Base-by-base conservation (phyloP, 2,113 vertebrate species). In the Larimichthys polyactis region DNA sequence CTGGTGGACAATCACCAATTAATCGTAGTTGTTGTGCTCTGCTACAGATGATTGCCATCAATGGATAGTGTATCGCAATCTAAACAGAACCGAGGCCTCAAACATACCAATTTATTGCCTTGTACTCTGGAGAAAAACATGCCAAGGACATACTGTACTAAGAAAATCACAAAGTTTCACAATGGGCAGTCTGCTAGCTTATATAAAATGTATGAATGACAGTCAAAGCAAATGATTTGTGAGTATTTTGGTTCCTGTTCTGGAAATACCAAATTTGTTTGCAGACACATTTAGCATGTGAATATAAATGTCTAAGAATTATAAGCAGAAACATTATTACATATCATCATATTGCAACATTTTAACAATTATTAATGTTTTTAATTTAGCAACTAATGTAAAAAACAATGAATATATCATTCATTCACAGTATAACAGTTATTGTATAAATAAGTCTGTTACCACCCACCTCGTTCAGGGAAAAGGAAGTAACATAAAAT, bases 1-100 rank as follows among this genome's bases (percentile, higher is more conserved):
- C 54, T 87, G 81, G 90, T 87, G 79, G 82, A 86, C 88, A 93
- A 92, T 89, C 79, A 83, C 84, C 90, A 91, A 89, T 92, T 87
- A 91, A 92, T 94, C 82, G 76, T 36, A 27, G 5, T 73, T 77
- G 59, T 83, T 77, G 81, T 82, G 57, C 79, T 83, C 51, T 78
- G 77, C 70, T 55, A 32, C 73, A 68, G 85, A 88, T 87, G 77
- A 92, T 90, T 85, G 90, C 90, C 87, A 89, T 90, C 89, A 86
- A 11, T 81, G 57, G 75, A 63, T 85, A 84, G 58, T 63, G 40
- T 59, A 62, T 74, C 29, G 10, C 20, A 62, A 89, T 86, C 63
- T 62, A 67, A 84, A 81, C 67, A 76, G 36, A 55, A 81, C 72
- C 32, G n/a, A 46, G 17, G 72, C 71, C 74, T 75, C 66, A 89